These are phyloP conservation scores for Lagocephalus sceleratus DNA, from an alignment of 2,797 vertebrate species.

Conservation along the genomic window DNA sequence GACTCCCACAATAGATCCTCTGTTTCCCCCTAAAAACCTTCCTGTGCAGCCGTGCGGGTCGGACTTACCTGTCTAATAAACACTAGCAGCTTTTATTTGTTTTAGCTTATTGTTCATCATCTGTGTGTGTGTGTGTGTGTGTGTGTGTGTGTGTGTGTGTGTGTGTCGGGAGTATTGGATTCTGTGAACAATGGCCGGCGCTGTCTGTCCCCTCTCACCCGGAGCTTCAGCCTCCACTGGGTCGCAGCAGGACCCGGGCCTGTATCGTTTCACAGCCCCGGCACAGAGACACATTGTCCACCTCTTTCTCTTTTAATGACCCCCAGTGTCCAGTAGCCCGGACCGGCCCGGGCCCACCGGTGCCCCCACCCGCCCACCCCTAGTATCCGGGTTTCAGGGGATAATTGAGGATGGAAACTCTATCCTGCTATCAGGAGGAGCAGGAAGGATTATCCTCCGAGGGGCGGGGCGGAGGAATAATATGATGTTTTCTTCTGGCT, in stretches of 20 bases:
- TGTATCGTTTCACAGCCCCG: conserved; percentile 67
- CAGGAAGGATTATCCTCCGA: conserved; percentile 70
- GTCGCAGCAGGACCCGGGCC: conserved; percentile 55
- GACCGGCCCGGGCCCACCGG: conserved; percentile 63
- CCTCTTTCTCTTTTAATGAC: conserved; percentile 40
- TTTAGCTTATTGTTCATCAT: not conserved
- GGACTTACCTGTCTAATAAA: conserved; percentile 7
- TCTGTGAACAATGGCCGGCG: conserved; percentile 66
- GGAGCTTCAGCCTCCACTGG: conserved; percentile 65
- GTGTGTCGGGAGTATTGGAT: conserved; percentile 40
- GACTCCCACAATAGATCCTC: too few species aligned
- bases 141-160: conserved; percentile 2
- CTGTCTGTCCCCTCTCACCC: conserved; percentile 66
- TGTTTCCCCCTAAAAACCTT: too few species aligned
- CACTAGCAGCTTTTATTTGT: not conserved
- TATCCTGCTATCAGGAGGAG: conserved; percentile 68
- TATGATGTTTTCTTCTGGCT: conserved; percentile 66
- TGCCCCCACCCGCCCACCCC: conserved; percentile 35
- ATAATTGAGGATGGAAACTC: conserved; percentile 74
- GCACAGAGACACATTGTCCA: conserved; percentile 79
- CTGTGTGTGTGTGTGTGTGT: too few species aligned
- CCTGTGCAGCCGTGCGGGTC: too few species aligned
- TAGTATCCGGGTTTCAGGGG: conserved; percentile 55
- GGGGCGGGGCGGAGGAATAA: conserved; percentile 58
- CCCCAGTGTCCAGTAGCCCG: conserved; percentile 71